Conservation (phyloP, 2,888 invertebrate genomes). For the Diaperis boleti region DNA sequence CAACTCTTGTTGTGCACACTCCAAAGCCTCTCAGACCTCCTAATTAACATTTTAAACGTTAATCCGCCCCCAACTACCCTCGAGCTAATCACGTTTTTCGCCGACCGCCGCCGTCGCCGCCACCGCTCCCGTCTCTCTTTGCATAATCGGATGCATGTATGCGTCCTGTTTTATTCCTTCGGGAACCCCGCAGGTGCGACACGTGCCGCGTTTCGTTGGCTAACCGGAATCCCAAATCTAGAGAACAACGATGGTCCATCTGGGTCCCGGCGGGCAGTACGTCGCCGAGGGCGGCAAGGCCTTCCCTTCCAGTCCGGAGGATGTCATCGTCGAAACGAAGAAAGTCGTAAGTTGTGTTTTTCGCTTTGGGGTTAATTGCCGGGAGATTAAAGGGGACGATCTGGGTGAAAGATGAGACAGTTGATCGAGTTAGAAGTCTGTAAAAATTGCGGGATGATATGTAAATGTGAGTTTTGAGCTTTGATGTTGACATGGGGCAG, state of each 20-base stretch:
- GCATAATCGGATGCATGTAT: no score
- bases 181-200: conserved; percentile 23
- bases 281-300: conserved; percentile 59
- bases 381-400: no score
- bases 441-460: no score
- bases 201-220: conserved; percentile 11
- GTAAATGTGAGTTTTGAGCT: no score
- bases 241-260: conserved; percentile 59
- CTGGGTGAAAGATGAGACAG: neutral
- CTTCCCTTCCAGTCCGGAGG: conserved; percentile 55
- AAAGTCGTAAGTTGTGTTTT: conserved; percentile 58
- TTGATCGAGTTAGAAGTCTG: no score
- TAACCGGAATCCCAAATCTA: conserved; percentile 7
- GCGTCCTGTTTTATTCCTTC: neutral
- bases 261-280: conserved; percentile 61
- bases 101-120: no score
- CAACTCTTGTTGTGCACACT: no score
- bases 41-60: no score
- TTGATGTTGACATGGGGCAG: no score
- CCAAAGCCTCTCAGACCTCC: no score
- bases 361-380: neutral
- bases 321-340: conserved; percentile 59
- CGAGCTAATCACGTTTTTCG: neutral
- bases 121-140: no score
- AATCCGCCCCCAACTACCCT: no score